These are phyloP conservation scores for Sinopyrophorus schimmeli DNA, from an alignment of 2,888 invertebrate species.

Conservation along the genomic window DNA sequence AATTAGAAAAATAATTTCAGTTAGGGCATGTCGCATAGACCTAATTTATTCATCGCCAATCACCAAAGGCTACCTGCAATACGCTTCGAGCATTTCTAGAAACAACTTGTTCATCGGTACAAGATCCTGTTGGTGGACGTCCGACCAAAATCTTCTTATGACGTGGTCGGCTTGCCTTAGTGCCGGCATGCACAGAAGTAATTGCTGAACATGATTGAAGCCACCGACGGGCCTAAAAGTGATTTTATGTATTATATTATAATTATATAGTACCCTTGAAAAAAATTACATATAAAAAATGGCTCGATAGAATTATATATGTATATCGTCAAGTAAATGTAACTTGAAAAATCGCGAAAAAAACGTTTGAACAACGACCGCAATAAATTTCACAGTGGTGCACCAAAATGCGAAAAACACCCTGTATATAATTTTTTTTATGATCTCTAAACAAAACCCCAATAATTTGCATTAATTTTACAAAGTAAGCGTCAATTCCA, in stretches of 20 bases:
- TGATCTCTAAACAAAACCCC: too few relatives aligned
- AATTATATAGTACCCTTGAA: too few relatives aligned
- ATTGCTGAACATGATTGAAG: conserved; percentile 77
- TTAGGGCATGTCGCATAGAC: conserved; percentile 4
- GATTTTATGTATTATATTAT: too few relatives aligned
- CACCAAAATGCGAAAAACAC: too few relatives aligned
- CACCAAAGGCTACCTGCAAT: conserved; percentile 60
- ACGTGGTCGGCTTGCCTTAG: conserved; percentile 88
- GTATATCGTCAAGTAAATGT: too few relatives aligned
- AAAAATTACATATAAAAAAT: conserved; percentile 51
- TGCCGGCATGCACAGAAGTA: conserved; percentile 85
- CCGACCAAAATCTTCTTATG: conserved; percentile 88
- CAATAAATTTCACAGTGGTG: too few relatives aligned
- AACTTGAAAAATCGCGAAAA: too few relatives aligned
- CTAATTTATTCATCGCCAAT: conserved; percentile 9
- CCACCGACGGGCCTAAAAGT: conserved; percentile 73
- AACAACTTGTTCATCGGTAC: conserved; percentile 96
- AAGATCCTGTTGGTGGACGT: conserved; percentile 82
- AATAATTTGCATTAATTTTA: too few relatives aligned
- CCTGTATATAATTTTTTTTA: too few relatives aligned
- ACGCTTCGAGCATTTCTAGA: conserved; percentile 92
- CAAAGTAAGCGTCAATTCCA: too few relatives aligned
- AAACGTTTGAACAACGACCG: too few relatives aligned
- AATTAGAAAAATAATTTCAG: conserved; percentile 21
- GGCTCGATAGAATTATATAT: too few relatives aligned